Percentiles rank a stretch among this genome's conserved stretches.
Conservation (phyloP, 2,888 invertebrate species). For the Crioceris asparagi region DNA sequence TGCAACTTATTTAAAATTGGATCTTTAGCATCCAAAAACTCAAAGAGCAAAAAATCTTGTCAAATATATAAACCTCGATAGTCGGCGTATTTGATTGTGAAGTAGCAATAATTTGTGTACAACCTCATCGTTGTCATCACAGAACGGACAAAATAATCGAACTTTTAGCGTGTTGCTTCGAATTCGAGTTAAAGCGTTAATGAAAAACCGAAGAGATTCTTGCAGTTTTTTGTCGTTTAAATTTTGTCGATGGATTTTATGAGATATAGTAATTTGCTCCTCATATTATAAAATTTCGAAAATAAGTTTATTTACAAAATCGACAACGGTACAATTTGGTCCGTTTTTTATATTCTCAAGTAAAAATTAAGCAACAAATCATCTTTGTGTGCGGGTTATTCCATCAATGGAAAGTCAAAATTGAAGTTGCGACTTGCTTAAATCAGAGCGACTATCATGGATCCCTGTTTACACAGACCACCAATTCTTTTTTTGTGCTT, state of each 20-base stretch:
- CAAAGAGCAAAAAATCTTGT: slow-evolving; percentile 2
- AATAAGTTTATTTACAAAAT: too few species aligned
- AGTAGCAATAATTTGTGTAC: slow-evolving; percentile 18
- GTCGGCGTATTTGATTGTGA: slow-evolving; percentile 18
- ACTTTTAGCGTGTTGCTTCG: slow-evolving; percentile 11
- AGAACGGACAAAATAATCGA: slow-evolving; percentile 22
- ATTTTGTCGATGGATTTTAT: slow-evolving; percentile 6
- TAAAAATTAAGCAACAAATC: not conserved
- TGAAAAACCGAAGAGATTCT: slow-evolving; percentile 15
- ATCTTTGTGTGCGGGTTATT: not conserved
- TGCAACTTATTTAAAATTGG: too few species aligned
- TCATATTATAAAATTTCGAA: too few species aligned
- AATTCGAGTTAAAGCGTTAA: not conserved
- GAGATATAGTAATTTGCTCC: too few species aligned
- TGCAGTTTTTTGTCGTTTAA: slow-evolving; percentile 4
- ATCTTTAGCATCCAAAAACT: slow-evolving; percentile 14
- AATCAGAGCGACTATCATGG: not conserved
- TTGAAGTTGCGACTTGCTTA: not conserved
- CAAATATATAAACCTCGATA: slow-evolving; percentile 14
- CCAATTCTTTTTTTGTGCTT: not conserved
- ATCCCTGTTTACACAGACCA: not conserved
- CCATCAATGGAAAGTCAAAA: not conserved
- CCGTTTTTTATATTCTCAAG: not conserved
- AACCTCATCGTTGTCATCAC: slow-evolving; percentile 23
- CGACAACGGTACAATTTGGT: too few species aligned